A percentile compares a stretch with the other conserved stretches of the same genome.
phyloP scores from a whole-genome alignment of 2,113 vertebrate genomes.

The Sitta europaea region DNA sequence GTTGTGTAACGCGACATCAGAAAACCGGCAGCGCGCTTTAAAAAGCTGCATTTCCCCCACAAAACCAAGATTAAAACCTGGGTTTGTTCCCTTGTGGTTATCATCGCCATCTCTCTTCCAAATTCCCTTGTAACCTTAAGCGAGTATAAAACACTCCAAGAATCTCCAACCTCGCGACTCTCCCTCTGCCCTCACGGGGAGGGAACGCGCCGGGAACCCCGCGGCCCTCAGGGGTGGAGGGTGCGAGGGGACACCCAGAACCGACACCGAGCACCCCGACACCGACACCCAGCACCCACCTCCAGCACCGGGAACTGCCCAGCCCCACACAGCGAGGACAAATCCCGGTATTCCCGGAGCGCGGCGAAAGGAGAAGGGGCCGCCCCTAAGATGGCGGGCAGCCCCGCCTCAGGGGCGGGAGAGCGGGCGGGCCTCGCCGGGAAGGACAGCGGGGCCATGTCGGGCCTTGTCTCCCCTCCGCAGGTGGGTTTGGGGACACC shows the following conservation, averaged over 20 bases:
- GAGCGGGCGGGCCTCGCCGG: not conserved
- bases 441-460: fast-evolving
- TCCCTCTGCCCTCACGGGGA: not conserved
- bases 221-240: not conserved
- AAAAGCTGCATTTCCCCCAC: not conserved
- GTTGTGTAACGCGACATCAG: not conserved
- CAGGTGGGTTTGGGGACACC: fast-evolving
- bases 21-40: fast-evolving
- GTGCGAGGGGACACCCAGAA: not conserved
- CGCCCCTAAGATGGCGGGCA: not conserved
- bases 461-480: fast-evolving
- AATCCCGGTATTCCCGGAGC: fast-evolving
- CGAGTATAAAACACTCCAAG: fast-evolving
- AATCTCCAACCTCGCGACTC: fast-evolving
- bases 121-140: not conserved
- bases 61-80: not conserved
- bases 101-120: not conserved
- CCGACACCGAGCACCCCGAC: not conserved
- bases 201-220: not conserved
- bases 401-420: not conserved
- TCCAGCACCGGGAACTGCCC: fast-evolving
- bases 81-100: fast-evolving
- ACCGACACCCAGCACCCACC: not conserved
- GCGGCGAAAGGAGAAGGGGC: fast-evolving
- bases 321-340: fast-evolving